Conservation (phyloP, 30 jellyfish, hydroid and myxozoan species). For the Catostylus mosaicus region DNA sequence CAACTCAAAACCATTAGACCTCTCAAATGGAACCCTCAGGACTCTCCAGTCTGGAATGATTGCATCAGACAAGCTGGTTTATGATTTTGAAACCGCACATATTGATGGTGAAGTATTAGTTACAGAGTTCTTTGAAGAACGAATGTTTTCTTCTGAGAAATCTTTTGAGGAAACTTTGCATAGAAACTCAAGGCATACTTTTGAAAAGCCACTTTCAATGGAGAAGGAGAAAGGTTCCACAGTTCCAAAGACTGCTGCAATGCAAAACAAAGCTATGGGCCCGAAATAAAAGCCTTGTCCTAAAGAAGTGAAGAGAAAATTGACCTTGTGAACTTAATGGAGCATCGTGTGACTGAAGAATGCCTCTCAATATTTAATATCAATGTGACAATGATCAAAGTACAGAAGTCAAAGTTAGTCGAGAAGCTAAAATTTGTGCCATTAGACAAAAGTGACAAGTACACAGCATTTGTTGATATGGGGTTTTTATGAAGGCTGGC, state of each 20-base stretch:
- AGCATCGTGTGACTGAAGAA: conserved; percentile 44
- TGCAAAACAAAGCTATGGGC: conserved; percentile 56
- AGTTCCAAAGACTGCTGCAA: conserved; percentile 56
- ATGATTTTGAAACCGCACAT: conserved; percentile 39
- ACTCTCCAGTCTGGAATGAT: conserved; percentile 61
- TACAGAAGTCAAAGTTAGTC: conserved; percentile 48
- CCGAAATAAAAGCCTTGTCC: conserved; percentile 21
- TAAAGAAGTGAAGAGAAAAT: conserved; percentile 55
- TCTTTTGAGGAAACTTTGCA: conserved; percentile 57
- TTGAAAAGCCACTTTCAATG: conserved; percentile 55
- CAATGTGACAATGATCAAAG: conserved; percentile 18
- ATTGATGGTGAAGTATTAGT: conserved; percentile 34
- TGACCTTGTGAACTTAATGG: conserved; percentile 36
- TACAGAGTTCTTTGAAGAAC: conserved; percentile 40
- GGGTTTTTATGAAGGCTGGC: conserved; percentile 41
- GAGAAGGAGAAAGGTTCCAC: conserved; percentile 26
- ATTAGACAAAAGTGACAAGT: conserved; percentile 21
- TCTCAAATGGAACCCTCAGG: conserved; percentile 31
- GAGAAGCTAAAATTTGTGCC: conserved; percentile 38
- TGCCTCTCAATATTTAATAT: conserved; percentile 10
- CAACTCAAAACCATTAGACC: conserved; percentile 48
- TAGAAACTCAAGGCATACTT: conserved; percentile 41
- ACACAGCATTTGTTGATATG: conserved; percentile 49
- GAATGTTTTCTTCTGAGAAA: conserved; percentile 43
- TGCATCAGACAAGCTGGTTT: conserved; percentile 48